phyloP scores from a whole-genome alignment of 2,888 invertebrate species.

The Sipha maydis region DNA sequence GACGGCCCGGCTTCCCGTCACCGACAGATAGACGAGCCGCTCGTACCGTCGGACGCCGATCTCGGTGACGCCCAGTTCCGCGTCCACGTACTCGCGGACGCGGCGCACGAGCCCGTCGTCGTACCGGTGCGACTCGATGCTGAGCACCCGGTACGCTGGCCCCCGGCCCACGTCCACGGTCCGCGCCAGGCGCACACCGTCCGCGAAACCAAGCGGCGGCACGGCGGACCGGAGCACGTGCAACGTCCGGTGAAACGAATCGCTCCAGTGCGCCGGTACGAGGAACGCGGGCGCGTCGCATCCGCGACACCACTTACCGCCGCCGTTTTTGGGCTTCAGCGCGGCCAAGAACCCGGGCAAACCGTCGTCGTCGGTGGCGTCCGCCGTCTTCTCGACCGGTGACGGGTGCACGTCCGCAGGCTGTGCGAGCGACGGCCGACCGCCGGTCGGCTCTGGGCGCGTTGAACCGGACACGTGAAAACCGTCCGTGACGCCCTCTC shows the following conservation, averaged over 20 bases:
- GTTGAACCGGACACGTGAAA: too few relatives aligned
- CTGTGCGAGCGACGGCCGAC: too few relatives aligned
- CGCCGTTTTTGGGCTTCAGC: constrained; percentile 1
- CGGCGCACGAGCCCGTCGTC: not conserved
- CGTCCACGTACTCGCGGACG: not conserved
- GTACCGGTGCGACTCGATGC: not conserved
- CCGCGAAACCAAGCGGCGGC: not conserved
- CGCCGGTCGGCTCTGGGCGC: too few relatives aligned
- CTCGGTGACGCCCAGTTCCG: constrained; percentile 8
- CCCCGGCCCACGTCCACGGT: not conserved
- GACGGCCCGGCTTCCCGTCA: not conserved
- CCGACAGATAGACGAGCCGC: not conserved
- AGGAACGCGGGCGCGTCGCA: not conserved
- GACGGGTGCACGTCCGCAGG: too few relatives aligned
- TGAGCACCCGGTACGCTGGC: not conserved
- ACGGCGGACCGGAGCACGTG: not conserved
- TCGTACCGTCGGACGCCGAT: not conserved
- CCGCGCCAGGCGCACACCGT: not conserved
- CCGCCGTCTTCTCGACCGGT: too few relatives aligned
- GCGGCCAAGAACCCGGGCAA: not conserved
- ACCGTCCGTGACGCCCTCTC: too few relatives aligned
- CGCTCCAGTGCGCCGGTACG: not conserved
- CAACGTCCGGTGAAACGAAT: not conserved
- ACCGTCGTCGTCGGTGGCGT: too few relatives aligned
- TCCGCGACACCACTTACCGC: not conserved